phyloP scores from a whole-genome alignment of 2,797 vertebrate genomes.

The Apodemus agrarius region DNA sequence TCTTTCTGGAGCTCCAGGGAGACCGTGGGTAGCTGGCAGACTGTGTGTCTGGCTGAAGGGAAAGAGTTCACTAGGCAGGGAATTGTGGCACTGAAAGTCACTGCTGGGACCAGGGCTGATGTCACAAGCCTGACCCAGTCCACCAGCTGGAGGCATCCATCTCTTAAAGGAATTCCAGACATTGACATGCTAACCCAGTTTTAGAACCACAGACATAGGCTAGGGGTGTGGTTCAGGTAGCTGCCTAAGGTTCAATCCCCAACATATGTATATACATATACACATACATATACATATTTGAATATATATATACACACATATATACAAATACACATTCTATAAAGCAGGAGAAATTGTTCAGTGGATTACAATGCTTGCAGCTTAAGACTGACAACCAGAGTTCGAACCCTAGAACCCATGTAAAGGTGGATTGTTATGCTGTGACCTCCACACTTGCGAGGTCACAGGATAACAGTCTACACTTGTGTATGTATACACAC shows the following conservation, averaged over 20 bases:
- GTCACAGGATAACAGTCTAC: not conserved
- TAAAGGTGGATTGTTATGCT: not conserved
- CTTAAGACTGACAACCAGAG: not conserved
- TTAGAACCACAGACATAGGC: not conserved
- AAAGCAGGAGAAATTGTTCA: not conserved
- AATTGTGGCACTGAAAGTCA: not conserved
- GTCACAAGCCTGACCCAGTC: not conserved
- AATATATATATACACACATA: not conserved
- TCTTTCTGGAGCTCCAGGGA: not conserved
- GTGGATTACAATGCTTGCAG: not conserved
- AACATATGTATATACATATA: not conserved
- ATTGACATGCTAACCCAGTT: not conserved
- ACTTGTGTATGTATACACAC: no score
- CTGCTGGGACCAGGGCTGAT: not conserved
- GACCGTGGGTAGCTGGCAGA: constrained; percentile 55
- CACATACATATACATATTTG: not conserved
- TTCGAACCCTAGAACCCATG: not conserved
- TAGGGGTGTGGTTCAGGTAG: not conserved
- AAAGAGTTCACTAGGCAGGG: not conserved
- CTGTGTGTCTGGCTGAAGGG: constrained; percentile 10
- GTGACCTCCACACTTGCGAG: not conserved
- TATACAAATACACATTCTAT: not conserved
- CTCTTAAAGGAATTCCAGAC: not conserved
- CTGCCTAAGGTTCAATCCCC: not conserved
- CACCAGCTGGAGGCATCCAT: not conserved